Base-by-base conservation (phyloP, 2,797 vertebrate genomes). In the Microhierax caerulescens region DNA sequence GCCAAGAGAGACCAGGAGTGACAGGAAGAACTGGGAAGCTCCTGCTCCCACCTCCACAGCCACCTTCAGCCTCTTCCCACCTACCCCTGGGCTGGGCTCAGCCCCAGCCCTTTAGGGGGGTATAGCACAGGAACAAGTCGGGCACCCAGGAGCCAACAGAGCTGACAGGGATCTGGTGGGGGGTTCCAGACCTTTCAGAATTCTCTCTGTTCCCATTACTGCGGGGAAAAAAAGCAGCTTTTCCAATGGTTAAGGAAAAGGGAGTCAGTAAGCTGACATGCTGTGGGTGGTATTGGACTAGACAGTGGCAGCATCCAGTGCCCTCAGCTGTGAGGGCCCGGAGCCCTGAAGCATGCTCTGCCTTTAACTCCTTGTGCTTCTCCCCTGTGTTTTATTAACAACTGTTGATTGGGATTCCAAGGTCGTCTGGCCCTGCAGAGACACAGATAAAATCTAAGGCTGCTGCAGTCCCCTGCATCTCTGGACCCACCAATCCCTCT, bases 371-470 rank as follows among this genome's bases (percentile, higher is more conserved):
- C 8, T 85, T 4, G 1, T 1, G 2, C 39, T 78, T 69, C 37
- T 69, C 47, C 39, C 19, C 47, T 79, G 7, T 30, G 11, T 72
- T 89, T 91, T 80, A 54, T 74, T 82, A 82, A 85, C 70, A 93
- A 54, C 59, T 93, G 83, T 90, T 96, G 89, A 63, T 61, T 78
- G 20, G n/a, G 83, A 94, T 80, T 53, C 74, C 64, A 83, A 83
- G 85, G 87, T 78, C 2, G 0, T 59, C 36, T n/a, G 25, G 69
- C 50, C 21, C 0, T 50, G 23, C n/a, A 39, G 70, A 85, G 19
- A 34, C 1, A 1, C 59, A 75, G 90, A 94, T 93, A 92, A 92
- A 85, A 97, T 94, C 95, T 70, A 73, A 84, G 69, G 45, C 43
- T 78, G 36, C 45, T 60, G 41, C 59, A 53, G 27, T 50, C 30